Conservation (phyloP, 2,888 invertebrate species). For the Dusona sp. region DNA sequence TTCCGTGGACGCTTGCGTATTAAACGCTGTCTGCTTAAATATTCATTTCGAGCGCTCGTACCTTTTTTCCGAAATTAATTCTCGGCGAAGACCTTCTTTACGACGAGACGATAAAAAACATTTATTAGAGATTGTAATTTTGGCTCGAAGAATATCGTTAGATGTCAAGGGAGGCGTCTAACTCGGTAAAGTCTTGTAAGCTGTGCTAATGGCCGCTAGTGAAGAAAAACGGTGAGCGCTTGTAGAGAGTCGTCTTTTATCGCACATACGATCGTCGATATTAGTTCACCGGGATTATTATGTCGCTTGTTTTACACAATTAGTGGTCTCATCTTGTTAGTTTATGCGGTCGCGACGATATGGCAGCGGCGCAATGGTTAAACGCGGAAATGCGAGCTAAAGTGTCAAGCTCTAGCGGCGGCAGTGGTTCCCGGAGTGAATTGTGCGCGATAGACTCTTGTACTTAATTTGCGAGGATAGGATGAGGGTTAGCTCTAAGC, state of each 20-base stretch:
- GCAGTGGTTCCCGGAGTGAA: conserved; percentile 1
- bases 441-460: conserved; percentile 51
- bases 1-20: background rate
- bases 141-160: background rate
- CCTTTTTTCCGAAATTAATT: background rate
- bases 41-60: background rate
- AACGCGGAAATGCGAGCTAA: conserved; percentile 52
- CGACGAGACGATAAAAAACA: conserved; percentile 1
- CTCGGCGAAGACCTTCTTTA: background rate
- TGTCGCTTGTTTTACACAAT: conserved; percentile 26
- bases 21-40: background rate
- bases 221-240: background rate
- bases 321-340: conserved; percentile 6
- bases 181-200: conserved; percentile 7
- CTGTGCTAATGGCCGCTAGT: conserved; percentile 2
- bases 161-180: background rate
- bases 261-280: background rate
- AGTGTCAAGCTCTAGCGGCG: background rate
- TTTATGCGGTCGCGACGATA: conserved; percentile 25
- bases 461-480: conserved; percentile 57
- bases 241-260: background rate
- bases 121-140: conserved; percentile 23
- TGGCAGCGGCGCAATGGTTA: conserved; percentile 22
- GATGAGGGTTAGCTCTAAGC: conserved; percentile 44
- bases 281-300: conserved; percentile 50